Evolutionary conservation across 92 coral and sea anemone species (phyloP).

Genomic region (Zoanthus sociatus): DNA sequence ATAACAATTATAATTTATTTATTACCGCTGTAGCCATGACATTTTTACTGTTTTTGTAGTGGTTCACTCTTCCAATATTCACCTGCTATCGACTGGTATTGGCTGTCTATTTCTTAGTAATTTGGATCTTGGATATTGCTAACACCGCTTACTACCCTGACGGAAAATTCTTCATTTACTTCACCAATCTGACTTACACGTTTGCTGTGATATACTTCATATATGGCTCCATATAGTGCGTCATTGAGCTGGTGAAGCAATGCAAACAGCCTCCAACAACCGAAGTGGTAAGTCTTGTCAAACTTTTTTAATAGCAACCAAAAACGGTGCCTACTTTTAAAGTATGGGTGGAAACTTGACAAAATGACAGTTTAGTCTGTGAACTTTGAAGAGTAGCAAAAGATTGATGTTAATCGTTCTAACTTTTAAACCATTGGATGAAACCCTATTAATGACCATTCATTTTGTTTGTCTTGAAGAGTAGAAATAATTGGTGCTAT

Average conservation of each 20-base stretch:
- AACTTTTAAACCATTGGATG: too few species aligned
- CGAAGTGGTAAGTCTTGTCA: neutral
- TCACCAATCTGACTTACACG: conserved; percentile 30
- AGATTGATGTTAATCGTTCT: too few species aligned
- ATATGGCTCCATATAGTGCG: conserved; percentile 28
- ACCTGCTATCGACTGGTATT: conserved; percentile 8
- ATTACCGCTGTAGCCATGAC: too few species aligned
- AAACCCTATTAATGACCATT: too few species aligned
- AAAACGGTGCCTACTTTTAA: too few species aligned
- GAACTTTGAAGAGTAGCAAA: too few species aligned
- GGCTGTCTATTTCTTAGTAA: conserved; percentile 22
- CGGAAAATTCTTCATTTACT: conserved; percentile 28
- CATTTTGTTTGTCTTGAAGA: too few species aligned
- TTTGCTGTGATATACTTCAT: conserved; percentile 24
- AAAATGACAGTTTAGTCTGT: too few species aligned
- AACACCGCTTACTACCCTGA: neutral
- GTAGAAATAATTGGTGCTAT: too few species aligned
- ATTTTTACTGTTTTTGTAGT: neutral
- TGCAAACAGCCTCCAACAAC: neutral
- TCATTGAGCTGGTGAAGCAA: conserved; percentile 7
- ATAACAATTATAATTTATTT: too few species aligned
- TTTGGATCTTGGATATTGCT: neutral
- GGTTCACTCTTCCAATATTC: conserved; percentile 26
- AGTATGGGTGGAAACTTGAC: too few species aligned
- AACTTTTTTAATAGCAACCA: too few species aligned